Base-by-base conservation (phyloP, 2,113 vertebrate genomes). In the Oncorhynchus tshawytscha region DNA sequence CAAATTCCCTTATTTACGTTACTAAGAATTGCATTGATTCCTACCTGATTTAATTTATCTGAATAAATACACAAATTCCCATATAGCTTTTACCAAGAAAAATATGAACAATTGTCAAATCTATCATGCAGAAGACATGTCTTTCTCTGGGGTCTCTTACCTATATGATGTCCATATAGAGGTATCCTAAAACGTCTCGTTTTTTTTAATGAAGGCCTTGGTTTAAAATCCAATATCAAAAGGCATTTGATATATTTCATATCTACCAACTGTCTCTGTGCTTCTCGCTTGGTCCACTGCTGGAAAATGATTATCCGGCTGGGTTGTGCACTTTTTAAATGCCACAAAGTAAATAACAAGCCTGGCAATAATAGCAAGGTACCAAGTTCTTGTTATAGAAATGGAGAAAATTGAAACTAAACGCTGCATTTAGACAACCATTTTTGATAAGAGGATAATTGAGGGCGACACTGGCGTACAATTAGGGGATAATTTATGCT, bases 401-500 rank as follows among this genome's bases (percentile, higher is more conserved):
- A 96, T 94, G 90, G 95, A 96, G 95, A 98, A 96, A 98, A 98
- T 96, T 98, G 96, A 98, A 97, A 98, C 96, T 97, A 98, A 99
- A 98, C 96, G 96, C 96, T 94, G 95, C 96, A 95, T 96, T 98
- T 97, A 99, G 96, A 96, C 96, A 96, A 96, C 95, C 96, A 96
- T 98, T 98, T 92, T 97, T 98, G 96, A 99, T 99, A 98, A 99
- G 97, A 98, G 97, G 97, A 99, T 98, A 99, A 99, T 99, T 99
- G 97, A 96, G 96, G 96, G 96, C 97, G 96, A 98, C 96, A 97
- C 95, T 96, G 95, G 95, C 96, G 95, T 98, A 97, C 98, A 99
- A 99, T 99, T 99, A 99, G 95, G 95, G 96, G 96, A 98, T 99
- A 98, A 99, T 99, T 98, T 98, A 99, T 99, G 97, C 97, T 98